Evolutionary conservation across 2,797 vertebrate genomes (phyloP).

Genomic region (Otus scops): DNA sequence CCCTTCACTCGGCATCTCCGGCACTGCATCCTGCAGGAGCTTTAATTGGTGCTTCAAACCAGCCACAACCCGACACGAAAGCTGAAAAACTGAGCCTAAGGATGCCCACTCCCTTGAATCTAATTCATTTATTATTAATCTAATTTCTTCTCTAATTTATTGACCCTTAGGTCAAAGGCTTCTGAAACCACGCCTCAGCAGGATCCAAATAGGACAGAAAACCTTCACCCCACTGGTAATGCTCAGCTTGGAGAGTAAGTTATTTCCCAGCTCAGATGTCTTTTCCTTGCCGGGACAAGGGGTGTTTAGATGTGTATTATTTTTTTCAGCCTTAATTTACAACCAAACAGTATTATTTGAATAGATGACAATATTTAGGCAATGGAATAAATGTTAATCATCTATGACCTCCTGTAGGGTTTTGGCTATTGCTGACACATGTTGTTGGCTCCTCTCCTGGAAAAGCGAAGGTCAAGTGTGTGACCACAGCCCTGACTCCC

Average conservation of each 20-base stretch:
- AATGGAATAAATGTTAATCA: slow-evolving; percentile 52
- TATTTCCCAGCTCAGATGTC: neutral
- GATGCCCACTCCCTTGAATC: neutral
- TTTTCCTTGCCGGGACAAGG: neutral
- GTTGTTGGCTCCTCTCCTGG: slow-evolving; percentile 34
- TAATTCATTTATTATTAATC: neutral
- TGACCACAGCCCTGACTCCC: neutral
- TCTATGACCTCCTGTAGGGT: neutral
- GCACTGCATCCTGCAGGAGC: neutral
- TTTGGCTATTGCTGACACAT: neutral
- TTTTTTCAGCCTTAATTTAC: neutral
- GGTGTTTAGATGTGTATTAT: rapidly evolving
- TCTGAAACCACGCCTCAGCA: slow-evolving; percentile 68
- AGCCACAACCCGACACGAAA: neutral
- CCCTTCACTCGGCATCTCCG: neutral
- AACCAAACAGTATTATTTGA: neutral
- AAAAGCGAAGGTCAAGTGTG: slow-evolving; percentile 30
- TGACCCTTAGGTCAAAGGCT: slow-evolving; percentile 57
- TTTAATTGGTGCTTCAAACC: neutral
- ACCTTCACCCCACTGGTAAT: slow-evolving; percentile 33
- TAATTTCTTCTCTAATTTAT: neutral
- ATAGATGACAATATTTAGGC: neutral
- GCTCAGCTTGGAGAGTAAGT: slow-evolving; percentile 75
- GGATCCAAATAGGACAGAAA: slow-evolving; percentile 68
- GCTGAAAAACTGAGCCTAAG: neutral